These are phyloP conservation scores for Ranitomeya variabilis DNA, from an alignment of 2,113 vertebrate species.

Conservation along the genomic window DNA sequence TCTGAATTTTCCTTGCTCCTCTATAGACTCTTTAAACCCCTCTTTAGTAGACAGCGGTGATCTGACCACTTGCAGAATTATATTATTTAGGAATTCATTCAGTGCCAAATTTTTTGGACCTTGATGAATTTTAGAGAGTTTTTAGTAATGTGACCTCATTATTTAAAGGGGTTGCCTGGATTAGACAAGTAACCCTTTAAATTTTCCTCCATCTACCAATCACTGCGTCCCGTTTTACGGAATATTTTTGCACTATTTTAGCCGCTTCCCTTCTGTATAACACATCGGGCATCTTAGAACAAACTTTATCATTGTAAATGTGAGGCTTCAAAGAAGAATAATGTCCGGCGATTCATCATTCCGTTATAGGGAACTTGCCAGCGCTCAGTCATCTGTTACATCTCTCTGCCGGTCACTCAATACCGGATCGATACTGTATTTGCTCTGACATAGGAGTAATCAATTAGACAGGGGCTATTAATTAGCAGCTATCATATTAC, in stretches of 20 bases:
- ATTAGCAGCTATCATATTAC: slow-evolving; percentile 28
- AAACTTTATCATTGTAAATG: not conserved
- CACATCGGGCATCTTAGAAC: too few species aligned
- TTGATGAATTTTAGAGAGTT: too few species aligned
- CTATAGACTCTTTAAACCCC: too few species aligned
- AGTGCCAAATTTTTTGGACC: too few species aligned
- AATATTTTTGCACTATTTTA: not conserved
- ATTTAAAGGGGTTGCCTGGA: too few species aligned
- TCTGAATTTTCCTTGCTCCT: too few species aligned
- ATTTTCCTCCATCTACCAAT: not conserved
- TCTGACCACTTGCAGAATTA: too few species aligned
- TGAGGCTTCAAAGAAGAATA: not conserved
- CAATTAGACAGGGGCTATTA: slow-evolving; percentile 43
- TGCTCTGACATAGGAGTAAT: slow-evolving; percentile 30
- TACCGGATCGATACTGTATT: slow-evolving; percentile 36
- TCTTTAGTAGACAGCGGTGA: too few species aligned
- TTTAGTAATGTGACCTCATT: too few species aligned
- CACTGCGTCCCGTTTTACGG: not conserved
- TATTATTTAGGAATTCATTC: too few species aligned
- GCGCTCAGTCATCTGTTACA: not conserved
- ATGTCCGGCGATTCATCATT: slow-evolving; percentile 5
- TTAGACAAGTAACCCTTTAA: not conserved
- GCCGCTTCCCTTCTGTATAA: not conserved
- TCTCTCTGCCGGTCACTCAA: slow-evolving; percentile 26
- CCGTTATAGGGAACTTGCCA: not conserved